phyloP scores from a whole-genome alignment of 2,888 invertebrate species.

The Ectemnius cavifrons region DNA sequence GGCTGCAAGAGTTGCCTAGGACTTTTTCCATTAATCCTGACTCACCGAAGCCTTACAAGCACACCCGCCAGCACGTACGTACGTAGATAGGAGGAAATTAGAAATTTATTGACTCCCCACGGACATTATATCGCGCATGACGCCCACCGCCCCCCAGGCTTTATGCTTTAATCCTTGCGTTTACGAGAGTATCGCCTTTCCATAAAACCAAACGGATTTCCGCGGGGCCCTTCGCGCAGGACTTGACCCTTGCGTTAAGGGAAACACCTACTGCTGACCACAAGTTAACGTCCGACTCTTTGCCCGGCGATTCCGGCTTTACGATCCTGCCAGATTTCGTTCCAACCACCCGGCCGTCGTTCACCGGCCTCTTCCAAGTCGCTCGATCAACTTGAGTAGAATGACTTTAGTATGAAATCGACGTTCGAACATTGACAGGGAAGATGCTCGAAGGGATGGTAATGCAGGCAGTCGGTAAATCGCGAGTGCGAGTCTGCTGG shows the following conservation, averaged over 20 bases:
- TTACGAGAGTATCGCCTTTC: slow-evolving; percentile 40
- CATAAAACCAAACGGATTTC: slow-evolving; percentile 35
- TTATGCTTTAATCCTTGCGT: slow-evolving; percentile 47
- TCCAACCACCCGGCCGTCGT: no score
- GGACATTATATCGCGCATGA: slow-evolving; percentile 29
- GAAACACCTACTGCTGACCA: slow-evolving; percentile 11
- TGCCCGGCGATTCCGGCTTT: background rate
- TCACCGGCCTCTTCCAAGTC: background rate
- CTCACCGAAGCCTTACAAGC: slow-evolving; percentile 39
- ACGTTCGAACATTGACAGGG: slow-evolving; percentile 39
- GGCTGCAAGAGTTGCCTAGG: background rate
- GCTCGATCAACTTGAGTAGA: background rate
- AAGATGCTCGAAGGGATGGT: slow-evolving; percentile 66
- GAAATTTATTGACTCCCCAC: slow-evolving; percentile 56
- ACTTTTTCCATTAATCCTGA: slow-evolving; percentile 56
- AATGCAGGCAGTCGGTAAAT: slow-evolving; percentile 72
- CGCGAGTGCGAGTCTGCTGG: slow-evolving; percentile 60
- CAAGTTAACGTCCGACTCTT: background rate
- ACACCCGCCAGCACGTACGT: slow-evolving; percentile 14
- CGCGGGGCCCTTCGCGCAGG: background rate
- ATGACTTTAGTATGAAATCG: background rate
- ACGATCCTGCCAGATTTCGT: no score
- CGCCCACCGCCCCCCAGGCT: slow-evolving; percentile 2
- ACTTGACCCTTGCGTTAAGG: slow-evolving; percentile 4
- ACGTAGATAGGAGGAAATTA: slow-evolving; percentile 52